These are phyloP conservation scores for Festucalex cinctus DNA, from an alignment of 2,113 vertebrate genomes.

Conservation along the genomic window DNA sequence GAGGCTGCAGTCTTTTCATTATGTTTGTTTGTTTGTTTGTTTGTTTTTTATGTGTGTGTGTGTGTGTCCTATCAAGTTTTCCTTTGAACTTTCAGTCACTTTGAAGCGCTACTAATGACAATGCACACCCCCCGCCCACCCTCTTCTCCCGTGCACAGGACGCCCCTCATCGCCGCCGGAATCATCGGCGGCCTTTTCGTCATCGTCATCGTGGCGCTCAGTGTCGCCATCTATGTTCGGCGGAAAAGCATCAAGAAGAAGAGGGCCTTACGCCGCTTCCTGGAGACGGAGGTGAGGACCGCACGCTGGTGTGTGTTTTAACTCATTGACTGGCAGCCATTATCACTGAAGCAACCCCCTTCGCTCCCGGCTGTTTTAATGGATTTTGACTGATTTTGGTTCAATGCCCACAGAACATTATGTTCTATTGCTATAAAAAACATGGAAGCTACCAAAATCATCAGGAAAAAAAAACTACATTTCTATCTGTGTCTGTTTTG, in stretches of 20 bases:
- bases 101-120: constrained; percentile 15
- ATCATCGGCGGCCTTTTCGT: constrained; percentile 91
- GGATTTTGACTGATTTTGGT: no score
- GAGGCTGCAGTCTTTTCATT: constrained; percentile 20
- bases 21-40: background rate
- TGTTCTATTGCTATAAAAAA: no score
- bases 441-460: no score
- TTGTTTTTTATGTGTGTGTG: background rate
- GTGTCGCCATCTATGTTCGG: constrained; percentile 86
- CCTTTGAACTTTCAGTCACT: background rate
- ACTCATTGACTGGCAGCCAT: no score
- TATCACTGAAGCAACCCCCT: no score
- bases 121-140: background rate
- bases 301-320: background rate
- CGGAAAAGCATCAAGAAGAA: constrained; percentile 98
- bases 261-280: constrained; percentile 86
- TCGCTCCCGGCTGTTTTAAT: no score
- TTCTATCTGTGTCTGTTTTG: no score
- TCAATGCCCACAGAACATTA: no score
- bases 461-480: no score
- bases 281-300: constrained; percentile 91
- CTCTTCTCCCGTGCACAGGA: constrained; percentile 69
- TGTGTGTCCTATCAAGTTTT: background rate
- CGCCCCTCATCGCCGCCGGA: constrained; percentile 90
- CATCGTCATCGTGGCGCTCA: constrained; percentile 87